Base-by-base conservation (phyloP, 2,797 vertebrate species). In the Pseudochirops cupreus region DNA sequence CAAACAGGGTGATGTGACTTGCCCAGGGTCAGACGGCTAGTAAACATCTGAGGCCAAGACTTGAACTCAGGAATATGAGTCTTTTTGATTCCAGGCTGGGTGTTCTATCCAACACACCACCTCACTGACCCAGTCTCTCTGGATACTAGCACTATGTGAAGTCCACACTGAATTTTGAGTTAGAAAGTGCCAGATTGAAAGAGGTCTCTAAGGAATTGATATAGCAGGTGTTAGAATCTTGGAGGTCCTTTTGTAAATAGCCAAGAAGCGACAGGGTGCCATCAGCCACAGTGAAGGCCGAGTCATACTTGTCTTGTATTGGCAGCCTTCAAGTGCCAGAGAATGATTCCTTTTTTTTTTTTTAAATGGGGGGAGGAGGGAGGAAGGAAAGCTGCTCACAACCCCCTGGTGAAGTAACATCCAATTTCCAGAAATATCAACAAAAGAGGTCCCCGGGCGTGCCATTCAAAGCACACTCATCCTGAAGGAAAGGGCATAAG, bases 371-470 rank as follows among this genome's bases (percentile, higher is more conserved):
- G 46, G 31, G 2, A 29, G 7, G 11, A 33, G 59, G 11, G 28
- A 91, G 13, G 29, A 91, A 4, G 4, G 0, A 6, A 74, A 46
- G 5, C n/a, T 92, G 53, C 33, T n/a, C 87, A 33, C 29, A 91
- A n/a, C 1, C 26, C 16, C 28, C 1, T 1, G 57, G 24, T 62
- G 87, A 14, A 87, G 82, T 87, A 33, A 54, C 21, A 26, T 93
- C 26, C 18, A 18, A 55, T 54, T 90, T 95, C 33, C 92, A 9
- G 94, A 94, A 97, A 91, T 50, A 28, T 0, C 92, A 92, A 94
- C 95, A 95, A 82, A 82, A 24, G 6, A 46, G 96, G 96, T 96
- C 94, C 91, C 92, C 3, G 54, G 92, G 74, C 92, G 91, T 94
- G 90, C 54, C 91, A 4, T 92, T 94, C 62, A 82, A 57, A 95